Evolutionary conservation across 2,888 invertebrate genomes (phyloP).

Genomic region (Blastobasis adustella): DNA sequence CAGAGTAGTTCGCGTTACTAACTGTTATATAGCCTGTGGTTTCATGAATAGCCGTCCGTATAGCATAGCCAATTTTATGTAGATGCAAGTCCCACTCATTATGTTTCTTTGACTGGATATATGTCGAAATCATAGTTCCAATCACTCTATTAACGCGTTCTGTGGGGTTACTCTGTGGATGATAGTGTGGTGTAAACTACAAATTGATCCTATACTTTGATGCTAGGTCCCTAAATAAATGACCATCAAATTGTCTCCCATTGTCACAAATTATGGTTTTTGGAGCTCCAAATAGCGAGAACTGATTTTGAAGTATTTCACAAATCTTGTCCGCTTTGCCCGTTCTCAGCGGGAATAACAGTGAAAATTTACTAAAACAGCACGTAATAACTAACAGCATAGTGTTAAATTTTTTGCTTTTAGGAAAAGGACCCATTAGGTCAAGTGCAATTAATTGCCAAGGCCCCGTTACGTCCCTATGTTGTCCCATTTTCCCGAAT

Average conservation of each 20-base stretch:
- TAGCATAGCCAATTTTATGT: conserved; percentile 20
- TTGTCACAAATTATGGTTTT: too few relatives aligned
- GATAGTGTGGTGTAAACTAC: conserved; percentile 19
- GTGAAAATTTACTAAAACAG: conserved; percentile 10
- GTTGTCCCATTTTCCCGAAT: conserved; percentile 6
- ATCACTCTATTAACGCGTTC: conserved; percentile 28
- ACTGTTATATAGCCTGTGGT: conserved; percentile 17
- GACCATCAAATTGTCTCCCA: conserved; percentile 13
- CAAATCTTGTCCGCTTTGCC: too few relatives aligned
- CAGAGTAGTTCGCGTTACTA: too few relatives aligned
- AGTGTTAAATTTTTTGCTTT: conserved; percentile 4
- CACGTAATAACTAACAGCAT: conserved; percentile 8
- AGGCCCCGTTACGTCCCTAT: conserved; percentile 8
- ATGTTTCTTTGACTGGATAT: conserved; percentile 11
- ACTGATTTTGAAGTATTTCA: too few relatives aligned
- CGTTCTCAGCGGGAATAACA: conserved; percentile 10
- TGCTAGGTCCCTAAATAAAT: conserved; percentile 9
- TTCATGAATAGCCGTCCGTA: conserved; percentile 22
- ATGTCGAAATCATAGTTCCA: conserved; percentile 23
- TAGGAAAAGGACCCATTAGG: conserved; percentile 12
- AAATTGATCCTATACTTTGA: conserved; percentile 2
- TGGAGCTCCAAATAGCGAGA: too few relatives aligned
- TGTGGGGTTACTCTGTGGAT: conserved; percentile 31
- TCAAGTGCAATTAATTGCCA: conserved; percentile 7
- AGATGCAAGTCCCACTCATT: conserved; percentile 21